Evolutionary conservation across 2,113 vertebrate species (phyloP).

Genomic region (Electrona antarctica): DNA sequence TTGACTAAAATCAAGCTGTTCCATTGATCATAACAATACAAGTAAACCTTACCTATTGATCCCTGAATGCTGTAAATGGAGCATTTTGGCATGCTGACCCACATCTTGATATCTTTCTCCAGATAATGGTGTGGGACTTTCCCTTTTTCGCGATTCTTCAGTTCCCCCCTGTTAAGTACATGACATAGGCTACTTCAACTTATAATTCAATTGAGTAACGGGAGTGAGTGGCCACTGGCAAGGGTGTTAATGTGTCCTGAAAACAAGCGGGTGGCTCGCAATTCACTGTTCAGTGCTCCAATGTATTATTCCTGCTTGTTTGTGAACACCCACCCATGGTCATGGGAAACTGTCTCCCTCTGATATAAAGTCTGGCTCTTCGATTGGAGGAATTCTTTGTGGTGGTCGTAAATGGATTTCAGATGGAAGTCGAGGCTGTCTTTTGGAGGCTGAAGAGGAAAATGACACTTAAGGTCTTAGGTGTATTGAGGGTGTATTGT

Average conservation of each 20-base stretch:
- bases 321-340: conserved; percentile 58
- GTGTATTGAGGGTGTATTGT: not conserved
- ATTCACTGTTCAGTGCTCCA: no score
- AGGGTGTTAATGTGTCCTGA: no score
- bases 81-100: conserved; percentile 77
- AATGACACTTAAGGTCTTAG: not conserved
- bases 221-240: no score
- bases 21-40: not conserved
- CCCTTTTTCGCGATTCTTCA: conserved; percentile 25
- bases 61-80: conserved; percentile 83
- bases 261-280: no score
- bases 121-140: conserved; percentile 13
- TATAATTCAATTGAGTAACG: no score
- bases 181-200: no score
- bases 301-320: no score
- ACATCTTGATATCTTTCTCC: conserved; percentile 60
- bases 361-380: conserved; percentile 80
- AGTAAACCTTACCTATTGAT: conserved; percentile 69
- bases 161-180: not conserved
- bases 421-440: conserved; percentile 86
- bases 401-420: conserved; percentile 81
- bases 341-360: conserved; percentile 65
- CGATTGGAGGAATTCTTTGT: conserved; percentile 71
- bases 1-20: not conserved
- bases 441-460: conserved; percentile 66